Evolutionary conservation across 2,797 vertebrate species (phyloP), one percentile per base, ranked within the genome.

Genomic region (Xyrichtys novacula): DNA sequence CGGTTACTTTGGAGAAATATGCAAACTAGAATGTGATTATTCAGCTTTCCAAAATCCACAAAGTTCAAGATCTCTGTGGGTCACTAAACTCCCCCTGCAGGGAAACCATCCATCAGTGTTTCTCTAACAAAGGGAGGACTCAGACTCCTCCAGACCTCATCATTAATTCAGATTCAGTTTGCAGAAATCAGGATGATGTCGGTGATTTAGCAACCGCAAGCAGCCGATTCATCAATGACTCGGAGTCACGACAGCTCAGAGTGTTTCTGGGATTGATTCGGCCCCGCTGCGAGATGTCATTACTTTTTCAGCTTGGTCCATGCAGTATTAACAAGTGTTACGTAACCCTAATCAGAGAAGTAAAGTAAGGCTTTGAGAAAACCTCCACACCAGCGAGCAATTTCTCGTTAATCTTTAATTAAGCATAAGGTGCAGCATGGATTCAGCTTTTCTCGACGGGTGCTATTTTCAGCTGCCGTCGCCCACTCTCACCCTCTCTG

Each of bases 361-460:
- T 81, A 86, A 91, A 86, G 87, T 57, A 61, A 78, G 84, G 91
- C 83, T 92, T 85, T 76, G 77, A 87, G 84, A 88, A n/a, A 88
- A 82, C 70, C 78, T 80, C 79, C 70, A 78, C 71, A 59, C 78
- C 86, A 67, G 74, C 78, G 22, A 76, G 83, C 85, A 82, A 90
- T 85, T 84, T 85, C 88, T 88, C 36, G 69, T 93, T 91, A 92
- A 93, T 93, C 88, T 93, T 94, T 94, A 93, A 94, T 93, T 92
- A 93, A 91, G 84, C 83, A 81, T 76, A 88, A 92, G 90, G 90
- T 90, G 80, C 80, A 50, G 81, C 83, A 75, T 92, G 84, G 85
- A 92, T 91, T 93, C 81, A 85, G 89, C 88, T 83, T 68, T 86
- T 78, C 86, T 84, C 57, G 42, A 73, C 53, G 29, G 59, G 65